Conservation (phyloP, 2,113 vertebrate species). For the Conger conger region DNA sequence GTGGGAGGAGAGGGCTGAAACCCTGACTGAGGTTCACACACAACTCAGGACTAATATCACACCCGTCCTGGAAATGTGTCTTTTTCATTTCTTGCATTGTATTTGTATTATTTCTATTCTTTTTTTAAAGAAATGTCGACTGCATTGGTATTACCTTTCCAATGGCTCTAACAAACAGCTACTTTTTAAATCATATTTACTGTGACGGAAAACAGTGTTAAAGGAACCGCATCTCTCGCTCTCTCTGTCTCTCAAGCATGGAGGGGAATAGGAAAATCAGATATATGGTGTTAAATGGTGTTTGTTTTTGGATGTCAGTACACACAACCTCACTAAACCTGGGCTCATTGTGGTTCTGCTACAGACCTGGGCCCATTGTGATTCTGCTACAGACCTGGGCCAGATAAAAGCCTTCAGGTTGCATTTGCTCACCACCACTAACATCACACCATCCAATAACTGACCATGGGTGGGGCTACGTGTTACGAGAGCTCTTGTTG, state of each 20-base stretch:
- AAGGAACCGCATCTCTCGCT: not conserved
- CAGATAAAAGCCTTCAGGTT: too few species aligned
- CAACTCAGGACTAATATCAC: conserved; percentile 73
- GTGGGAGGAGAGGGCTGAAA: conserved; percentile 62
- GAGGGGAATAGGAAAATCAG: not conserved
- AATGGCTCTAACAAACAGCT: not conserved
- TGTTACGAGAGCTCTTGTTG: not conserved
- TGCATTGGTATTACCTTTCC: not conserved
- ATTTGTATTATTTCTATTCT: not conserved
- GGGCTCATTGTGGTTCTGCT: not conserved
- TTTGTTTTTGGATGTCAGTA: not conserved
- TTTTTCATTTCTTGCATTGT: conserved; percentile 54
- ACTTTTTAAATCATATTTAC: not conserved
- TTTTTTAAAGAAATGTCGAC: not conserved
- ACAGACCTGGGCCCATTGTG: not conserved
- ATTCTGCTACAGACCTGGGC: not conserved
- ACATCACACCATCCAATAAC: not conserved
- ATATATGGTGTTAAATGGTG: not conserved
- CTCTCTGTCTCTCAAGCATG: not conserved
- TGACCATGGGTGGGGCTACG: not conserved
- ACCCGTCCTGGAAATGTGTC: conserved; percentile 66
- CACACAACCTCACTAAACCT: not conserved
- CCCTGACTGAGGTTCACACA: conserved; percentile 73
- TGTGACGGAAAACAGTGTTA: not conserved
- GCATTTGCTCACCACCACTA: not conserved